Evolutionary conservation across 2,797 vertebrate genomes (phyloP), one percentile per base, ranked within the genome.

Genomic region (Liparis tanakae): DNA sequence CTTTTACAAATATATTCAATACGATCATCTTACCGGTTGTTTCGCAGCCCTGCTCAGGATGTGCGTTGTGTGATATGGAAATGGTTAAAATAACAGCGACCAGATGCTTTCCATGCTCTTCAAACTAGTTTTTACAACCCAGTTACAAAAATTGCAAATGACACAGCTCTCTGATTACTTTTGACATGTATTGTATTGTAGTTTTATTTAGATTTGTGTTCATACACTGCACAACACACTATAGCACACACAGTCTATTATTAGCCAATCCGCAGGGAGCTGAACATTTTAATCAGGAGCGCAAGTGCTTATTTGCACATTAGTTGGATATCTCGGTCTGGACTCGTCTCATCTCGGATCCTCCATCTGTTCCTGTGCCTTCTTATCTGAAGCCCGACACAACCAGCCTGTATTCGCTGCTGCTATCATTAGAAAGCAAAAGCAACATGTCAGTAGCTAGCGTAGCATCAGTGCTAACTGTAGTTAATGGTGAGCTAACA

Each of bases 211-310:
- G 37, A 13, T 64, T 41, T 53, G 70, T 71, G 25, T 13, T 43
- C 6, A 15, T 15, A 44, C 43, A 6, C 18, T 10, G 34, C 20
- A 5, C 12, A 66, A 43, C 22, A 53, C 34, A 55, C 15, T 17
- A 22, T 12, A 17, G 9, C 10, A 67, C 48, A 56, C 57, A 65
- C 64, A 71, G 44, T 70, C 10, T n/a, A 63, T 68, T 65, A 59
- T 70, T 48, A 66, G 57, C 10, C n/a, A 3, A 25, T 62, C 61
- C n/a, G 37, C 20, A 51, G 50, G 59, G 54, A 75, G 57, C 70
- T 56, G 30, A 17, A 77, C 33, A 71, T 72, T 34, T 77, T n/a
- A 80, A 61, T 55, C 48, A 12, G 14, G 30, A 20, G 44, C 22
- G 10, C 34, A 41, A 33, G 43, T 57, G 25, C 22, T 62, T 58